Evolutionary conservation across 2,113 vertebrate species (phyloP).

Genomic region (Rhadina sibilatrix): DNA sequence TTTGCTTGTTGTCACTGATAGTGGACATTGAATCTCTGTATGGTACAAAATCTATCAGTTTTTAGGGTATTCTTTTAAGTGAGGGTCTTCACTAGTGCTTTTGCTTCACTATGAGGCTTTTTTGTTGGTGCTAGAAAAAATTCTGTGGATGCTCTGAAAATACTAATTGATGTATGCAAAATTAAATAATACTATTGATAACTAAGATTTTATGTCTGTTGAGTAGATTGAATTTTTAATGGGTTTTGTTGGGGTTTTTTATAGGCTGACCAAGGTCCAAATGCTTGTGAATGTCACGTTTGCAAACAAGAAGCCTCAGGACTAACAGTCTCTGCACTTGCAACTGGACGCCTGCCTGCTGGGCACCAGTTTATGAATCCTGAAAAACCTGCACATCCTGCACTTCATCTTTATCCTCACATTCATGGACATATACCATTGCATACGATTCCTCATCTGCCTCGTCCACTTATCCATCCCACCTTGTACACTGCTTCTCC

Average conservation of each 20-base stretch:
- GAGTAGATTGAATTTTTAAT: neutral
- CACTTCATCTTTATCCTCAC: slow-evolving; percentile 96
- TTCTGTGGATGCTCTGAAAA: neutral
- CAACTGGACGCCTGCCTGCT: slow-evolving; percentile 81
- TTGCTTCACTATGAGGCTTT: neutral
- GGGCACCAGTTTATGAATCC: slow-evolving; percentile 90
- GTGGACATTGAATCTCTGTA: neutral
- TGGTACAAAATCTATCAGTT: neutral
- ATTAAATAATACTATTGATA: neutral
- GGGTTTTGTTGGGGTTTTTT: neutral
- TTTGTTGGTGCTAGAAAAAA: neutral
- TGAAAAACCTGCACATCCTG: slow-evolving; percentile 90
- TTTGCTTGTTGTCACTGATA: neutral
- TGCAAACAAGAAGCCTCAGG: slow-evolving; percentile 90
- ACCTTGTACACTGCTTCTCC: slow-evolving; percentile 92
- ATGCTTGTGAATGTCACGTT: slow-evolving; percentile 93
- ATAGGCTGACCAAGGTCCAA: slow-evolving; percentile 84
- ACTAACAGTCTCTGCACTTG: slow-evolving; percentile 78
- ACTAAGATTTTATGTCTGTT: neutral
- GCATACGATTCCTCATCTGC: slow-evolving; percentile 89
- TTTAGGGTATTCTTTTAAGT: neutral
- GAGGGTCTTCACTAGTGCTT: neutral
- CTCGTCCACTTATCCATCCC: slow-evolving; percentile 90
- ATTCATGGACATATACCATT: slow-evolving; percentile 96
- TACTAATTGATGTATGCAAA: neutral